These are phyloP conservation scores for Dendrocopos noguchii DNA, from an alignment of 2,113 vertebrate genomes.

Conservation along the genomic window DNA sequence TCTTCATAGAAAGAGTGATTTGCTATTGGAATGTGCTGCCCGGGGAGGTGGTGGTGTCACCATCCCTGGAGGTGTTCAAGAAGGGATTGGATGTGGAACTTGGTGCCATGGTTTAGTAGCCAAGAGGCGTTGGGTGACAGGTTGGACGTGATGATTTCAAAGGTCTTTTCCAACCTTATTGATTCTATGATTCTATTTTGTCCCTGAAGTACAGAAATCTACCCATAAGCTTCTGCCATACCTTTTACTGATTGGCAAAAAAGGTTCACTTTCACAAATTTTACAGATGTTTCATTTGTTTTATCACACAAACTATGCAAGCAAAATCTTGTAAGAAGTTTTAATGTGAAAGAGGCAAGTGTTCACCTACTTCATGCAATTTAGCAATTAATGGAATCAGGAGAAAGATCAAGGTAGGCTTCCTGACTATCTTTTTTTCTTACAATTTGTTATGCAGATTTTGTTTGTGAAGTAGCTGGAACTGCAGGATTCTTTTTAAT, in stretches of 20 bases:
- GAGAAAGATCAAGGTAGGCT: neutral
- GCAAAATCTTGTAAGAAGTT: neutral
- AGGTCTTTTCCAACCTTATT: no score
- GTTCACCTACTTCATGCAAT: conserved; percentile 2
- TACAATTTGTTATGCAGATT: neutral
- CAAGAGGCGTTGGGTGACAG: no score
- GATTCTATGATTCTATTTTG: neutral
- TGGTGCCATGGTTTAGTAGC: no score
- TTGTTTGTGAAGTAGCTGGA: neutral
- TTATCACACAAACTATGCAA: neutral
- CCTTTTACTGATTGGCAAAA: neutral
- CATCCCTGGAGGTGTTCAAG: no score
- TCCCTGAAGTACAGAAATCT: neutral
- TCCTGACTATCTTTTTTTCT: neutral
- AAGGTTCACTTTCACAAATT: neutral
- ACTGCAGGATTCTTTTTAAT: neutral
- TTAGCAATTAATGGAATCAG: neutral
- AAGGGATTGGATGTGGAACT: no score
- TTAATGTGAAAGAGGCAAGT: neutral
- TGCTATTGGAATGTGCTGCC: no score
- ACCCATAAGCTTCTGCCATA: neutral
- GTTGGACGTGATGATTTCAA: no score
- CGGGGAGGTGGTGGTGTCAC: no score
- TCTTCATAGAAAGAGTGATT: no score
- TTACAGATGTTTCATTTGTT: neutral